Evolutionary conservation across 2,113 vertebrate genomes (phyloP).

Genomic region (Solenodon paradoxus): DNA sequence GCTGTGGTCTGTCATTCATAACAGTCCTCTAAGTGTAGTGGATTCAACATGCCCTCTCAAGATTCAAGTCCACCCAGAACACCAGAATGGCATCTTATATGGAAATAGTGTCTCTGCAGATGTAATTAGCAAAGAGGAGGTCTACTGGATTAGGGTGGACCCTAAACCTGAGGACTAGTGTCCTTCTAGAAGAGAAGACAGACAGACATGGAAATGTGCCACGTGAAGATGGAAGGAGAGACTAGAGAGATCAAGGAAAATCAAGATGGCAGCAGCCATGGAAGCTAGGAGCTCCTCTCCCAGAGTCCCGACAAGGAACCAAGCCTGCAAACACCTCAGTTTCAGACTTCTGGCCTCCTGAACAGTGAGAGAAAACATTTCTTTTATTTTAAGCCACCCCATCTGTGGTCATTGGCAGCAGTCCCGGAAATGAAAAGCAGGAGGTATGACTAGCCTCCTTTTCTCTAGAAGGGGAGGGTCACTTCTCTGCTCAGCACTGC

Average conservation of each 20-base stretch:
- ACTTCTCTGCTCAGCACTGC: too few relatives aligned
- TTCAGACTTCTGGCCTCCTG: too few relatives aligned
- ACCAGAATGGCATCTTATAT: not conserved
- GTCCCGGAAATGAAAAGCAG: not conserved
- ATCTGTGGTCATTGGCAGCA: not conserved
- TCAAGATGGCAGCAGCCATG: not conserved
- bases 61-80: not conserved
- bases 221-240: not conserved
- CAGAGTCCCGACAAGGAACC: not conserved
- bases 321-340: not conserved
- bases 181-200: not conserved
- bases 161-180: not conserved
- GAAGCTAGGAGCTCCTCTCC: not conserved
- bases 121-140: not conserved
- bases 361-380: not conserved
- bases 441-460: not conserved
- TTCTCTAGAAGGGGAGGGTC: not conserved
- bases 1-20: not conserved
- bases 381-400: not conserved
- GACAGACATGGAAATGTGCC: not conserved
- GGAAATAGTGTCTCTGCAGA: not conserved
- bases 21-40: not conserved
- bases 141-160: too few relatives aligned
- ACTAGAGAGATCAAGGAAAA: too few relatives aligned
- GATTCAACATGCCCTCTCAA: not conserved